A percentile compares a stretch with the other conserved stretches of the same genome.
Evolutionary conservation across 92 coral and sea anemone genomes (phyloP).

Genomic region (Ricordea florida): DNA sequence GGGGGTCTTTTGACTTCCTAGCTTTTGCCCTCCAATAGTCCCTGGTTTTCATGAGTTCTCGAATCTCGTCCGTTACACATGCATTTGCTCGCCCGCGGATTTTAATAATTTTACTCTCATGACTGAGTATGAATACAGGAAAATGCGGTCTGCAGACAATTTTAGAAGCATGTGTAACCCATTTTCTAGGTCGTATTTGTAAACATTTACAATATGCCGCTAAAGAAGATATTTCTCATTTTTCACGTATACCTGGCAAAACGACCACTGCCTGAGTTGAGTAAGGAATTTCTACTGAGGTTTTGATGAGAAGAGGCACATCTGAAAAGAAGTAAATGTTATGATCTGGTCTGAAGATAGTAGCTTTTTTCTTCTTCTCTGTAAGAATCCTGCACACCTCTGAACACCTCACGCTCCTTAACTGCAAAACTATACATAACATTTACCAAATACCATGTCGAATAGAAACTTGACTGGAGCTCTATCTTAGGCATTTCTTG

Average conservation of each 20-base stretch:
- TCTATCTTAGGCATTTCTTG: no score
- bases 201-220: slow-evolving; percentile 26
- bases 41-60: no score
- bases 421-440: no score
- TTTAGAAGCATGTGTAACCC: slow-evolving; percentile 8
- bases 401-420: no score
- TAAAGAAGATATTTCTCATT: slow-evolving; percentile 20
- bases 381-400: no score
- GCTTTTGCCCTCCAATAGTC: no score
- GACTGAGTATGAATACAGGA: slow-evolving; percentile 19
- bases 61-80: no score
- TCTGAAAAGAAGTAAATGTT: slow-evolving; percentile 18
- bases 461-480: no score
- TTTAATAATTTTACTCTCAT: slow-evolving; percentile 16
- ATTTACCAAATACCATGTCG: no score
- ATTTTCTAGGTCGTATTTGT: slow-evolving; percentile 6
- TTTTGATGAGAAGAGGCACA: slow-evolving; percentile 45
- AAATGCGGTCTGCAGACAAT: slow-evolving; percentile 26
- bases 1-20: no score
- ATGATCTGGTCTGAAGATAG: slow-evolving; percentile 27
- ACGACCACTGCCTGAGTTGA: slow-evolving; percentile 36
- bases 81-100: no score
- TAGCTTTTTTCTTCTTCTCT: slow-evolving; percentile 14
- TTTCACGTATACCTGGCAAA: slow-evolving; percentile 20
- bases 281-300: slow-evolving; percentile 37